phyloP scores from a whole-genome alignment of 2,113 vertebrate genomes.

The Tyrannus savana region DNA sequence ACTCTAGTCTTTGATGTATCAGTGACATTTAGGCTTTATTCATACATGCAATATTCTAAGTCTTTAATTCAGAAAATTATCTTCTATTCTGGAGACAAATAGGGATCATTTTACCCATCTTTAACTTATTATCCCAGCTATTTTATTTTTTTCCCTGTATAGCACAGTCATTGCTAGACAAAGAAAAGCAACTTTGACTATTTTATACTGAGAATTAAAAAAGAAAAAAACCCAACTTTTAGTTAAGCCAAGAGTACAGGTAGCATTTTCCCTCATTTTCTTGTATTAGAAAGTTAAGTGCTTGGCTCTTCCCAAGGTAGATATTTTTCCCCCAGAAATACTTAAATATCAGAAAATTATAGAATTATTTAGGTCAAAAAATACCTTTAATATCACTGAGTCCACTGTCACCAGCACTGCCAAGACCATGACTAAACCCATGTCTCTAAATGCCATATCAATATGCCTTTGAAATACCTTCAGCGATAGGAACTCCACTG shows the following conservation, averaged over 20 bases:
- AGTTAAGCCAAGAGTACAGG: not conserved
- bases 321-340: not conserved
- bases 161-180: not conserved
- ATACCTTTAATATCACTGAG: not conserved
- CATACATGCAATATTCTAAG: not conserved
- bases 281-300: not conserved
- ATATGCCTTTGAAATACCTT: not conserved
- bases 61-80: not conserved
- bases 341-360: not conserved
- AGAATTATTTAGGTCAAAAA: not conserved
- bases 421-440: not conserved
- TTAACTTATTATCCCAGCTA: not conserved
- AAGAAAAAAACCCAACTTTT: not conserved
- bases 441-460: not conserved
- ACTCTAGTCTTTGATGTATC: not conserved
- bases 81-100: not conserved
- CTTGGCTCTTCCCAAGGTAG: not conserved
- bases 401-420: not conserved
- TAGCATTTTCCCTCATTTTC: not conserved
- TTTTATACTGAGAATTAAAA: not conserved
- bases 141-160: not conserved
- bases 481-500: too few relatives aligned
- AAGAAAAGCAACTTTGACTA: not conserved
- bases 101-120: not conserved
- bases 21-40: not conserved